Conservation (phyloP, 2,113 vertebrate species). For the Nipponia nippon region DNA sequence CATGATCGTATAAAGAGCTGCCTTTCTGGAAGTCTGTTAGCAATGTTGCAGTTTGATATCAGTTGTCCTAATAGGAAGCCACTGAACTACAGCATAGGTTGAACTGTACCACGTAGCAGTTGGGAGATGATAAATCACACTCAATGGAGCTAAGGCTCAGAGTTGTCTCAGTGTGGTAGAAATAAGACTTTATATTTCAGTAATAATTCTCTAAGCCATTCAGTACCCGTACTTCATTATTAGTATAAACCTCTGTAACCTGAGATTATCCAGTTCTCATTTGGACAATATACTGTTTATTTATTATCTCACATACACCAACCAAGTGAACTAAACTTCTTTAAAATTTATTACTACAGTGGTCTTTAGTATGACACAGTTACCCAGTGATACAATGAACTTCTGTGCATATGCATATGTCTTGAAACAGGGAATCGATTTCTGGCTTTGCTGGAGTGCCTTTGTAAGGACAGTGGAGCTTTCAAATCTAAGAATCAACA, state of each 20-base stretch:
- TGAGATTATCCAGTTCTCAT: not conserved
- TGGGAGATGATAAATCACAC: not conserved
- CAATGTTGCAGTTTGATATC: not conserved
- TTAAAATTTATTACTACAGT: not conserved
- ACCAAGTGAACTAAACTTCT: not conserved
- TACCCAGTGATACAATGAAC: not conserved
- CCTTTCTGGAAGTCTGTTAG: not conserved
- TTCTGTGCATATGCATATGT: not conserved
- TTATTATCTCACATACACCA: not conserved
- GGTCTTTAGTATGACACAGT: not conserved
- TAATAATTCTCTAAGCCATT: not conserved
- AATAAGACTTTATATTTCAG: not conserved
- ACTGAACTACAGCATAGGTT: not conserved
- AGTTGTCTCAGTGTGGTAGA: not conserved
- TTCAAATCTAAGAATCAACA: constrained; percentile 6
- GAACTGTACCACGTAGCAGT: not conserved
- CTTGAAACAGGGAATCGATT: not conserved
- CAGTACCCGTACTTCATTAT: not conserved
- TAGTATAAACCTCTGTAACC: not conserved
- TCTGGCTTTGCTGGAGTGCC: not conserved
- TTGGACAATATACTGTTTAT: not conserved
- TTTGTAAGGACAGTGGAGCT: not conserved
- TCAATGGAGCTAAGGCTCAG: not conserved
- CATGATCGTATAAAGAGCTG: not conserved
- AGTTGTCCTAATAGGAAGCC: not conserved